phyloP scores from a whole-genome alignment of 2,797 vertebrate genomes.

The Tolypeutes matacus region DNA sequence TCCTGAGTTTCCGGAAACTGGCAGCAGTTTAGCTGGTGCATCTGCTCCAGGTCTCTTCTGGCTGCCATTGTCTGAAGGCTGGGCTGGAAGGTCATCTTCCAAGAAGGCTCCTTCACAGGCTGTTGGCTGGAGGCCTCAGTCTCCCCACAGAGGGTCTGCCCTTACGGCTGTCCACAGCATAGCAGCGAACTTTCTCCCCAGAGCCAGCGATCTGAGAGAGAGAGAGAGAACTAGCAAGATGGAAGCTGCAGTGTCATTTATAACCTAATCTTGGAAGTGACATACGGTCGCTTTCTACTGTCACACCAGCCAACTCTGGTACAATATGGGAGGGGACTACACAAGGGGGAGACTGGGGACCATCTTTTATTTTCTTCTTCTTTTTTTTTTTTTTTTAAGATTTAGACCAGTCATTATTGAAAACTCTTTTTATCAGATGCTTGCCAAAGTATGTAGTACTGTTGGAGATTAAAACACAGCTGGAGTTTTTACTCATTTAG shows the following conservation, averaged over 20 bases:
- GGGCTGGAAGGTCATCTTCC: neutral
- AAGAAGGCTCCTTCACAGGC: neutral
- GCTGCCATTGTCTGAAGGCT: neutral
- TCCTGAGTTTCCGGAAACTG: constrained; percentile 34
- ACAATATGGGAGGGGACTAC: neutral
- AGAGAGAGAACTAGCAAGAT: neutral
- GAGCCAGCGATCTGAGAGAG: no score
- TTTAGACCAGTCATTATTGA: constrained; percentile 21
- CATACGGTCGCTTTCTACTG: neutral
- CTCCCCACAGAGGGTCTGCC: neutral
- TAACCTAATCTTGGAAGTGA: neutral
- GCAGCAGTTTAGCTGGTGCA: neutral
- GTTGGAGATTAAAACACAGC: constrained; percentile 46
- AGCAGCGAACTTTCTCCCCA: neutral
- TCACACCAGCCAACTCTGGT: neutral
- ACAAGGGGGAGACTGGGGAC: neutral
- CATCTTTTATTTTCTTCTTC: neutral
- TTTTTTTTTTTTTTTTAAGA: neutral
- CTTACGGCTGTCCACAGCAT: neutral
- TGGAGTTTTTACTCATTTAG: constrained; percentile 40
- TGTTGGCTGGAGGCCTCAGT: neutral
- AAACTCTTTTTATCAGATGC: constrained; percentile 1
- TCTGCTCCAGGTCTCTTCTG: neutral
- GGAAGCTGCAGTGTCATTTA: neutral
- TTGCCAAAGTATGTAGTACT: constrained; percentile 6